These are phyloP conservation scores for Leucozona laternaria DNA, from an alignment of 2,888 invertebrate species.

Conservation along the genomic window DNA sequence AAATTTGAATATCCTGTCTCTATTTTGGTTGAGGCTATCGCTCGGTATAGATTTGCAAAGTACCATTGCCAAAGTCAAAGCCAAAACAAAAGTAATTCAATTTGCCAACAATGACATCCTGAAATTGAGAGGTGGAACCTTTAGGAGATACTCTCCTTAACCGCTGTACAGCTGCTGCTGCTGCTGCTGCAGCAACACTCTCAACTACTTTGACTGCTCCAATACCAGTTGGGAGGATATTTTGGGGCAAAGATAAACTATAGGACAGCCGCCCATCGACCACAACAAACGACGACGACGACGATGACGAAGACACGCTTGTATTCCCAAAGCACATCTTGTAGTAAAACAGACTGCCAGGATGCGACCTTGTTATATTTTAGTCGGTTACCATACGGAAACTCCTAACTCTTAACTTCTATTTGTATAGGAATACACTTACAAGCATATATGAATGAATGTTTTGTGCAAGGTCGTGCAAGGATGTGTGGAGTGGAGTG, in stretches of 20 bases:
- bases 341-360: slow-evolving; percentile 27
- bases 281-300: background rate
- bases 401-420: slow-evolving; percentile 4
- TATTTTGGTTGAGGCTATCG: background rate
- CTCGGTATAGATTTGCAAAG: slow-evolving; percentile 11
- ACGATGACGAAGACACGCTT: background rate
- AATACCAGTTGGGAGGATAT: background rate
- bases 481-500: background rate
- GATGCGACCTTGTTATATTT: slow-evolving; percentile 33
- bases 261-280: background rate
- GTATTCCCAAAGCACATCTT: slow-evolving; percentile 36
- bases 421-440: background rate
- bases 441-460: background rate
- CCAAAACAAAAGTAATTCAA: slow-evolving; percentile 64
- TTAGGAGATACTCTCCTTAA: background rate
- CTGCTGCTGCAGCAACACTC: background rate
- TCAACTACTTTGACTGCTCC: slow-evolving; percentile 9
- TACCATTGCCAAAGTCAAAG: slow-evolving; percentile 42
- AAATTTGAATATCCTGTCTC: slow-evolving; percentile 52
- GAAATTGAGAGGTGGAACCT: slow-evolving; percentile 48
- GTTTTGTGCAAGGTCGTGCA: background rate
- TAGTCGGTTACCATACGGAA: slow-evolving; percentile 20
- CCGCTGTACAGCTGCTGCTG: slow-evolving; percentile 14
- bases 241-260: slow-evolving; percentile 11
- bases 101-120: slow-evolving; percentile 55